phyloP scores from a whole-genome alignment of 2,797 vertebrate species.

The Aquila chrysaetos region DNA sequence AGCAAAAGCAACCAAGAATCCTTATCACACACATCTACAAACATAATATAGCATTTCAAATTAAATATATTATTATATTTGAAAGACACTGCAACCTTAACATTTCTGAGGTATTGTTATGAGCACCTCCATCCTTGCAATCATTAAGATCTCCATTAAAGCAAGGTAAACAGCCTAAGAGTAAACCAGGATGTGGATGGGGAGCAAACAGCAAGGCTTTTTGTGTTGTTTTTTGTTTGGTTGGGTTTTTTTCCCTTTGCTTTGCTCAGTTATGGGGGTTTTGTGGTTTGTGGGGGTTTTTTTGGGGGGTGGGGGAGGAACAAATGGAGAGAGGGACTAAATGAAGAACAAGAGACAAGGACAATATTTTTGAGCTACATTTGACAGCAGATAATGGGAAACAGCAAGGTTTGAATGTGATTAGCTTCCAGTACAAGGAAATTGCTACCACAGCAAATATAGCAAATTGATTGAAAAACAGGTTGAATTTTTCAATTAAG shows the following conservation, averaged over 20 bases:
- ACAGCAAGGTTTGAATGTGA: background rate
- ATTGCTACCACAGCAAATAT: background rate
- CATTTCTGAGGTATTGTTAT: background rate
- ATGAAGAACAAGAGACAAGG: background rate
- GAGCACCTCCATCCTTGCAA: background rate
- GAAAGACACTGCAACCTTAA: background rate
- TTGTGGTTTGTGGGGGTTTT: background rate
- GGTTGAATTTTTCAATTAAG: background rate
- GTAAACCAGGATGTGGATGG: background rate
- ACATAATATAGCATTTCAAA: background rate
- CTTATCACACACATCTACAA: background rate
- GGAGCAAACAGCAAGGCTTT: background rate
- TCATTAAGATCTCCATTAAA: background rate
- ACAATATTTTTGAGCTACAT: background rate
- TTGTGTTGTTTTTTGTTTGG: background rate
- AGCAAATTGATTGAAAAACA: slow-evolving; percentile 1
- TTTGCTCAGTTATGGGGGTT: background rate
- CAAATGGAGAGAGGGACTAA: background rate
- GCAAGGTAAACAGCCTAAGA: background rate
- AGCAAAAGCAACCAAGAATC: background rate
- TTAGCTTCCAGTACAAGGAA: background rate
- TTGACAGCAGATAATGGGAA: background rate
- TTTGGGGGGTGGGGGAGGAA: accelerated
- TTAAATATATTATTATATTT: background rate
- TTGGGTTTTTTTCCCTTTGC: background rate